Conservation (phyloP, 2,113 vertebrate species). For the Ophthalmolycus amberensis region DNA sequence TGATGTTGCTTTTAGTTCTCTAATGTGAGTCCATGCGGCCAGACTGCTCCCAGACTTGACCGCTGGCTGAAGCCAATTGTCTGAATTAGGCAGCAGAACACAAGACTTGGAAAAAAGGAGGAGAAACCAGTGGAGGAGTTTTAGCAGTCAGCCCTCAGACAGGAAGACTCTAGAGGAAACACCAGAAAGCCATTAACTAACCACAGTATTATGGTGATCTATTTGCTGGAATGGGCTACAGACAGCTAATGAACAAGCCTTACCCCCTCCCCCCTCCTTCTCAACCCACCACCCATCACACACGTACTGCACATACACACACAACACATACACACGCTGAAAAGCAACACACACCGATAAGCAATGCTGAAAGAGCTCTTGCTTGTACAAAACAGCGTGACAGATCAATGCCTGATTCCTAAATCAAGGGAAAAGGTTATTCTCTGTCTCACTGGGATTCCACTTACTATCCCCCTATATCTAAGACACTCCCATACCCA, state of each 20-base stretch:
- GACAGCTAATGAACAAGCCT: constrained; percentile 95
- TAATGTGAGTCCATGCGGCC: constrained; percentile 70
- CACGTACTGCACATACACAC: constrained; percentile 61
- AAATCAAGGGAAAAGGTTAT: constrained; percentile 97
- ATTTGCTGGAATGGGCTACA: constrained; percentile 92
- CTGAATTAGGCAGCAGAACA: constrained; percentile 87
- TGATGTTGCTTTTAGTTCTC: constrained; percentile 68
- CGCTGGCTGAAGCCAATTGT: constrained; percentile 71
- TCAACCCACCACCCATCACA: constrained; percentile 36
- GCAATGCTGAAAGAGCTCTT: constrained; percentile 90
- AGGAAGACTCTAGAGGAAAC: constrained; percentile 95
- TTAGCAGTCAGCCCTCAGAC: constrained; percentile 91
- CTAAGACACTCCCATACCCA: constrained; percentile 76
- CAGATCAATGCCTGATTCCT: constrained; percentile 95
- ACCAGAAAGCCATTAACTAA: constrained; percentile 99
- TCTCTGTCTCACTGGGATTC: constrained; percentile 90
- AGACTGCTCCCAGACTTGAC: constrained; percentile 70
- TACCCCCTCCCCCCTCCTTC: constrained; percentile 57
- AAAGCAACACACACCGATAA: constrained; percentile 79
- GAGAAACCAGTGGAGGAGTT: constrained; percentile 82
- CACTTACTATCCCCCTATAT: constrained; percentile 79
- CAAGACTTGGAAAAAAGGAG: constrained; percentile 73
- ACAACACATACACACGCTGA: constrained; percentile 48
- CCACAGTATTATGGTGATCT: constrained; percentile 98
- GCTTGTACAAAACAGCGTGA: constrained; percentile 94